Conservation (phyloP, 2,113 vertebrate species). For the Osmerus eperlanus region DNA sequence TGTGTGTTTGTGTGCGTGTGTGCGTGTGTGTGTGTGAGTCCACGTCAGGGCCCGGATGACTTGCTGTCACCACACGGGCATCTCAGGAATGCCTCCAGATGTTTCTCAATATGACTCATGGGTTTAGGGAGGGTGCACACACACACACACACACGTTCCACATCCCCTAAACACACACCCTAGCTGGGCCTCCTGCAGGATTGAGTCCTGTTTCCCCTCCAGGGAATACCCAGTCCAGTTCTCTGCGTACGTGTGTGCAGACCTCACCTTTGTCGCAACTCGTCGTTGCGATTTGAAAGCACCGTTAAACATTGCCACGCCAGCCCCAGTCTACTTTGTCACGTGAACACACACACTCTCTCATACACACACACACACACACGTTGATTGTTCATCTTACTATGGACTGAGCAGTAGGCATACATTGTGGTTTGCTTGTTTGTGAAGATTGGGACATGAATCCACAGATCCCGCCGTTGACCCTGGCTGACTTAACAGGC, state of each 20-base stretch:
- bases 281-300: slow-evolving; percentile 43
- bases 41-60: slow-evolving; percentile 32
- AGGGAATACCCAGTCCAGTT: slow-evolving; percentile 5
- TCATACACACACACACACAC: background rate
- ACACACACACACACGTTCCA: slow-evolving; percentile 26
- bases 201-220: background rate
- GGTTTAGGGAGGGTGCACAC: background rate
- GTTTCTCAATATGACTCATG: slow-evolving; percentile 54
- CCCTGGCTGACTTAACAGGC: background rate
- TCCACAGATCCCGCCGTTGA: background rate
- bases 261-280: slow-evolving; percentile 16
- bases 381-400: background rate
- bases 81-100: slow-evolving; percentile 70
- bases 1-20: no score
- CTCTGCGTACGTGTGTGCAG: slow-evolving; percentile 13
- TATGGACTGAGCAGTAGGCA: no score
- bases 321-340: background rate
- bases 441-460: background rate
- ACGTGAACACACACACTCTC: background rate
- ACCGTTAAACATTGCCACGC: slow-evolving; percentile 2
- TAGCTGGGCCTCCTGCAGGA: slow-evolving; percentile 24
- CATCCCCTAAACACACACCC: slow-evolving; percentile 26
- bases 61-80: slow-evolving; percentile 57
- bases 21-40: no score
- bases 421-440: no score